Conservation (phyloP, 2,113 vertebrate genomes). For the Phalacrocorax brasilianus region DNA sequence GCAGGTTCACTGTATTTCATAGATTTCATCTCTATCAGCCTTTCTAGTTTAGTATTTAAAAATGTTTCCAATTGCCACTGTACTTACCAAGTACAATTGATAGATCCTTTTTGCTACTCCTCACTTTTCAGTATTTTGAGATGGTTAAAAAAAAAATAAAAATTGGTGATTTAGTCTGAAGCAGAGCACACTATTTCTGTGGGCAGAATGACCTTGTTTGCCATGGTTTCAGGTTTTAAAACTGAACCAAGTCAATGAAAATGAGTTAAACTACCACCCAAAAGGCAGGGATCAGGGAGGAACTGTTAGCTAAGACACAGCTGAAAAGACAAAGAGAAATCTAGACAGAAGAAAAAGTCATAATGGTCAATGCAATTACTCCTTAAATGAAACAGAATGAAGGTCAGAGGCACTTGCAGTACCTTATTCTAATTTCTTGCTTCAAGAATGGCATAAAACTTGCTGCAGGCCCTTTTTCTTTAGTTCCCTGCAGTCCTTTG, state of each 20-base stretch:
- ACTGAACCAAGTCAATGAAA: background rate
- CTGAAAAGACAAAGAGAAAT: background rate
- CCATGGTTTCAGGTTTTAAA: background rate
- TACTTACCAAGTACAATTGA: background rate
- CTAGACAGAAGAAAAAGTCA: background rate
- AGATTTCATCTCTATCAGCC: background rate
- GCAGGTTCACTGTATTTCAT: background rate
- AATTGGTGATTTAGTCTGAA: background rate
- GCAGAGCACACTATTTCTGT: background rate
- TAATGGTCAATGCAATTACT: background rate
- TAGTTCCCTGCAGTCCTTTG: background rate
- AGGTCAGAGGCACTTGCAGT: background rate
- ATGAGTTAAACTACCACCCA: background rate
- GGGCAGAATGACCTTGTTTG: background rate
- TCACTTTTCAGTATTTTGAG: background rate
- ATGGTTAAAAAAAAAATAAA: background rate
- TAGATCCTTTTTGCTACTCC: background rate
- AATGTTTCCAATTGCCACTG: background rate
- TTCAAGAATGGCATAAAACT: background rate
- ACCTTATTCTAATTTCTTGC: background rate
- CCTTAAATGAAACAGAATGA: background rate
- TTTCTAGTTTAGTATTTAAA: background rate
- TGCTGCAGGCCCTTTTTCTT: background rate
- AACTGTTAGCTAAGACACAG: background rate
- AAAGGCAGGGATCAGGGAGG: background rate